These are phyloP conservation scores for Tympanoctomys barrerae DNA, from an alignment of 2,797 vertebrate species.

Conservation along the genomic window DNA sequence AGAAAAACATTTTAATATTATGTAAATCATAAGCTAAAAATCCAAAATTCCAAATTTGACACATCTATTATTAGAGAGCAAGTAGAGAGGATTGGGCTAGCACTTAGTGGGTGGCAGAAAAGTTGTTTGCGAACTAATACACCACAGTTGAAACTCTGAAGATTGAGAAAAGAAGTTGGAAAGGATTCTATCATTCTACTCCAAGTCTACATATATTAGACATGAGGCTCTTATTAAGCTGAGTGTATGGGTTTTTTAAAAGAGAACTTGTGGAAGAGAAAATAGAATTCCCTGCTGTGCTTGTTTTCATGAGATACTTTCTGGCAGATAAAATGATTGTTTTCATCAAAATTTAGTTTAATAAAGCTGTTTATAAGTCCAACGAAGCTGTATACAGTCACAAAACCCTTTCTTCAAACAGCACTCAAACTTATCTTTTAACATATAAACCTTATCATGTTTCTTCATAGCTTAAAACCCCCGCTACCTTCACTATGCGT, in stretches of 20 bases:
- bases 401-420: background rate
- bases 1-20: background rate
- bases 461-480: background rate
- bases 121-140: background rate
- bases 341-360: conserved; percentile 36
- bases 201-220: background rate
- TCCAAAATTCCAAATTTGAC: background rate
- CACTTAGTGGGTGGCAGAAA: background rate
- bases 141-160: background rate
- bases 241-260: background rate
- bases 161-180: background rate
- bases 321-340: background rate
- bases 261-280: background rate
- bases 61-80: background rate
- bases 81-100: background rate
- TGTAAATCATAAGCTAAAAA: conserved; percentile 13
- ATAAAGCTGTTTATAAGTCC: background rate
- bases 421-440: background rate
- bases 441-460: background rate
- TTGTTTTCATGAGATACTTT: background rate
- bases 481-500: background rate
- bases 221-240: background rate
- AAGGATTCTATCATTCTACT: background rate
- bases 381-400: background rate
- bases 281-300: background rate